phyloP scores from a whole-genome alignment of 2,113 vertebrate genomes.

The Toxotes chatareus region DNA sequence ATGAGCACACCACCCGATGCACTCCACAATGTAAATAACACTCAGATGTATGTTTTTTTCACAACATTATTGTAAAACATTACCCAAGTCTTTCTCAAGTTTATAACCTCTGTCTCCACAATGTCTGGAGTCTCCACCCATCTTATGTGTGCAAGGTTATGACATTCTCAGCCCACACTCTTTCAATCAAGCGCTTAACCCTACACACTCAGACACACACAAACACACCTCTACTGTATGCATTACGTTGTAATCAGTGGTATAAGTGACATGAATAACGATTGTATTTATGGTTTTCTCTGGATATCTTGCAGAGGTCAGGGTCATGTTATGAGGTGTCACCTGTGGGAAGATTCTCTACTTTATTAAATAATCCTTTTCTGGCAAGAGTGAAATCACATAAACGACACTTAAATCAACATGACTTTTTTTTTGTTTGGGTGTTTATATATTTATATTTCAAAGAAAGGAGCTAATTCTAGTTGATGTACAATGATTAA shows the following conservation, averaged over 20 bases:
- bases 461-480: slow-evolving; percentile 49
- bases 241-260: slow-evolving; percentile 59
- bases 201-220: slow-evolving; percentile 36
- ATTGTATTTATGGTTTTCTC: slow-evolving; percentile 54
- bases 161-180: slow-evolving; percentile 67
- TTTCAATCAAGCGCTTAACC: slow-evolving; percentile 60
- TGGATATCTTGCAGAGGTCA: slow-evolving; percentile 26
- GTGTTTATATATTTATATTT: slow-evolving; percentile 39
- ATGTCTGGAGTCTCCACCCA: slow-evolving; percentile 79
- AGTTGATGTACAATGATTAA: slow-evolving; percentile 68
- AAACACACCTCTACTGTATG: slow-evolving; percentile 33
- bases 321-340: slow-evolving; percentile 36
- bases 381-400: background rate
- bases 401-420: background rate
- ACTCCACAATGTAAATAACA: slow-evolving; percentile 6
- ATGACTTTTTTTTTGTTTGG: background rate
- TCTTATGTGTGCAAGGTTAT: slow-evolving; percentile 71
- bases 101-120: slow-evolving; percentile 78
- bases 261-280: slow-evolving; percentile 8
- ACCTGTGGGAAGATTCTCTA: slow-evolving; percentile 13
- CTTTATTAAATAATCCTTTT: background rate
- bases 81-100: slow-evolving; percentile 63
- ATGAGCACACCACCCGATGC: background rate
- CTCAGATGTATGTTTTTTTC: background rate
- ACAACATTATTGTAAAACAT: slow-evolving; percentile 51